Evolutionary conservation across 2,888 invertebrate genomes (phyloP).

Genomic region (Cataglyphis cursor): DNA sequence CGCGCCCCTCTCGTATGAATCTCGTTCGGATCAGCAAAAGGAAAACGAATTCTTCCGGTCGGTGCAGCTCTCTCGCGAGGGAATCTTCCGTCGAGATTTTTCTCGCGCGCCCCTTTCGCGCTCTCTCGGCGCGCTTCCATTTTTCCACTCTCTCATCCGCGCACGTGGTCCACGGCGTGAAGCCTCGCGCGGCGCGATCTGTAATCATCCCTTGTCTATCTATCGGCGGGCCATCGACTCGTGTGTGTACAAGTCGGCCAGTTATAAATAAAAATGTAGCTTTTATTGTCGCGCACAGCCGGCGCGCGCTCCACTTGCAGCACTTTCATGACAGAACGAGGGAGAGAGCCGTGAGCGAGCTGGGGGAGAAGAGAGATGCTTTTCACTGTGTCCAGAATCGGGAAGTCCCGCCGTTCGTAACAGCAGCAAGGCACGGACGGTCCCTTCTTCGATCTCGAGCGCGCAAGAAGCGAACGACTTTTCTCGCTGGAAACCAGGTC

Average conservation of each 20-base stretch:
- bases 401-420: conserved; percentile 40
- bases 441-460: conserved; percentile 49
- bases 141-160: conserved; percentile 62
- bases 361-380: conserved; percentile 43
- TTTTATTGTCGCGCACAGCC: conserved; percentile 77
- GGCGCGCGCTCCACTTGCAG: conserved; percentile 81
- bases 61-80: conserved; percentile 50
- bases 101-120: conserved; percentile 28
- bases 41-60: conserved; percentile 57
- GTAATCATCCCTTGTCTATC: conserved; percentile 31
- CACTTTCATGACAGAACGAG: conserved; percentile 82
- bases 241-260: conserved; percentile 78
- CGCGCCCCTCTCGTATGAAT: background rate
- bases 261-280: conserved; percentile 81
- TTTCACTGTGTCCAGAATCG: conserved; percentile 60
- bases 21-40: conserved; percentile 48
- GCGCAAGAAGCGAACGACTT: conserved; percentile 67
- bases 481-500: conserved; percentile 71
- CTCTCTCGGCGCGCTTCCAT: conserved; percentile 53
- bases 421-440: conserved; percentile 10
- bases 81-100: conserved; percentile 49
- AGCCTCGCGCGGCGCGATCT: background rate
- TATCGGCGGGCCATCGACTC: conserved; percentile 23
- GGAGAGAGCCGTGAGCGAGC: conserved; percentile 67
- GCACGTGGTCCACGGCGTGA: background rate